These are phyloP conservation scores for Sarcophaga subvicina DNA, from an alignment of 2,888 invertebrate genomes.

Conservation along the genomic window DNA sequence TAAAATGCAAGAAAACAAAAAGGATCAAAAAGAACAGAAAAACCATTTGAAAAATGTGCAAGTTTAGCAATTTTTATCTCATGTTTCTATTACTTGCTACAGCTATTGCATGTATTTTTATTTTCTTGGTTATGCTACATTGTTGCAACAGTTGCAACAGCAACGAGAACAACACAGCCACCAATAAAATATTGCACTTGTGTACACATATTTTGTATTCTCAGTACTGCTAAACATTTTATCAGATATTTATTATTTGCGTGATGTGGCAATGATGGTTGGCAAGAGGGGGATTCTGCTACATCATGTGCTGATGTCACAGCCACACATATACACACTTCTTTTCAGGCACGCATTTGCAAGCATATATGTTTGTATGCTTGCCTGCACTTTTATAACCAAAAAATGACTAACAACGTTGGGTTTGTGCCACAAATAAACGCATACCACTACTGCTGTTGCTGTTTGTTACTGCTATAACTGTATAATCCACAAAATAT, in stretches of 20 bases:
- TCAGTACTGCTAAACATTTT: slow-evolving; percentile 25
- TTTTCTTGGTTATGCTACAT: neutral
- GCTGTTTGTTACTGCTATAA: neutral
- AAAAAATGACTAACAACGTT: slow-evolving; percentile 45
- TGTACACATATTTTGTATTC: slow-evolving; percentile 5
- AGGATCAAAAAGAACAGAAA: slow-evolving; percentile 45
- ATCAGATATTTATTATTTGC: slow-evolving; percentile 32
- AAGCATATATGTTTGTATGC: neutral
- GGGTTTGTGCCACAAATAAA: slow-evolving; percentile 1
- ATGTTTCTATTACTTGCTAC: slow-evolving; percentile 16
- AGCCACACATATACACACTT: neutral
- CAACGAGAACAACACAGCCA: neutral
- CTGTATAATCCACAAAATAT: neutral
- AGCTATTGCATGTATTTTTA: slow-evolving; percentile 32
- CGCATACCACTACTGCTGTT: neutral
- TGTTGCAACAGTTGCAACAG: slow-evolving; percentile 11
- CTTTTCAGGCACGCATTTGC: neutral
- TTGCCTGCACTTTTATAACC: slow-evolving; percentile 37
- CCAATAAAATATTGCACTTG: slow-evolving; percentile 32
- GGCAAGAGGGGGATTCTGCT: neutral
- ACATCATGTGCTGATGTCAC: slow-evolving; percentile 17
- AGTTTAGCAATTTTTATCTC: slow-evolving; percentile 57
- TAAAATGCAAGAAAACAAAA: neutral
- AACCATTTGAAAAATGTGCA: slow-evolving; percentile 51
- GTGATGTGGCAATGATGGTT: neutral